A percentile compares a stretch with the other conserved stretches of the same genome.
Evolutionary conservation across 2,888 invertebrate genomes (phyloP).

Genomic region (Aspidiotus rigidus): DNA sequence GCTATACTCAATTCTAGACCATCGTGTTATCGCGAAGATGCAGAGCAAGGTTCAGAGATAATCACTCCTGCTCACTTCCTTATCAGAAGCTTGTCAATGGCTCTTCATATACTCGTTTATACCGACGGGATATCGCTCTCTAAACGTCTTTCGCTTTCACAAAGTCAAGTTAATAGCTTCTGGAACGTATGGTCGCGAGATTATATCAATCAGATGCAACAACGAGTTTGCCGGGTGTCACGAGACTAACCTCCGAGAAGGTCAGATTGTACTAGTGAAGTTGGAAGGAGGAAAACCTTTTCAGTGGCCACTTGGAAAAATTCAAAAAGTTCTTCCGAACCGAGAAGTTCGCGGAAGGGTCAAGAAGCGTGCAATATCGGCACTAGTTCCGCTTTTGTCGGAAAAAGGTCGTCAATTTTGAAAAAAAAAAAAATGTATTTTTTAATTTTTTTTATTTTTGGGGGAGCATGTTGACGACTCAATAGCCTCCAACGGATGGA

Average conservation of each 20-base stretch:
- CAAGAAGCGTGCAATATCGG: too few species aligned
- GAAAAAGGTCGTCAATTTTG: too few species aligned
- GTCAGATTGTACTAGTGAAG: not conserved
- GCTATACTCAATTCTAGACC: slow-evolving; percentile 13
- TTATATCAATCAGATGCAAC: not conserved
- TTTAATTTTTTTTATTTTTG: too few species aligned
- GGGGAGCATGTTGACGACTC: too few species aligned
- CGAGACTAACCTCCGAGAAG: not conserved
- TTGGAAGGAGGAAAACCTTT: not conserved
- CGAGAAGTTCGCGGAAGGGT: too few species aligned
- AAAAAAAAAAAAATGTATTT: too few species aligned
- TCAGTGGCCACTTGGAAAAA: not conserved
- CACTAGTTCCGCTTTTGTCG: too few species aligned
- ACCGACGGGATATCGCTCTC: not conserved
- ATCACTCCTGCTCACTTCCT: slow-evolving; percentile 13
- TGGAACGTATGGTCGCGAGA: not conserved
- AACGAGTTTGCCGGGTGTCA: too few species aligned
- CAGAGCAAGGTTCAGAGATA: not conserved
- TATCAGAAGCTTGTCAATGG: not conserved
- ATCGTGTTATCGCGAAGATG: not conserved
- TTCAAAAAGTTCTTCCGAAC: not conserved
- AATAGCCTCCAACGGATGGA: too few species aligned
- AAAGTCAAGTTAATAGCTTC: not conserved
- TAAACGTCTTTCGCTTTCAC: not conserved
- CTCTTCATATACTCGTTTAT: not conserved